phyloP scores from a whole-genome alignment of 2,113 vertebrate genomes.

The Taxidea taxus region DNA sequence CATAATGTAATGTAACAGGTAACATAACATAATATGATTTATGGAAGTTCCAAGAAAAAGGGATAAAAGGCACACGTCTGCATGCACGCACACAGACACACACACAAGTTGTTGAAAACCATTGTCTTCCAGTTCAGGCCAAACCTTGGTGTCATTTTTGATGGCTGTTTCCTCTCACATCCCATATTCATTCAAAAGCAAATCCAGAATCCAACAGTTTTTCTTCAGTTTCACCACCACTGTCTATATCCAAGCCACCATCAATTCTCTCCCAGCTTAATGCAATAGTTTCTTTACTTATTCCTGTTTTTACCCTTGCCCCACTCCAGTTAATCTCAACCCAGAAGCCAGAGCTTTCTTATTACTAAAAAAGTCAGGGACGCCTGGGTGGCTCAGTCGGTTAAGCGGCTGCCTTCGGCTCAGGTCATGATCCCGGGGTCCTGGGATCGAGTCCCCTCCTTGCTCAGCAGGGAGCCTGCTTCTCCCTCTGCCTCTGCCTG shows the following conservation, averaged over 20 bases:
- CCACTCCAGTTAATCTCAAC: background rate
- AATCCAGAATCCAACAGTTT: constrained; percentile 34
- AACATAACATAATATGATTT: background rate
- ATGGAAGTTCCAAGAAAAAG: background rate
- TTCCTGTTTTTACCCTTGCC: background rate
- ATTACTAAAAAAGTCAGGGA: constrained; percentile 18
- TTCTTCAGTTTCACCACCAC: background rate
- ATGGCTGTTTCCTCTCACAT: constrained; percentile 22
- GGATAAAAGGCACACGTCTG: background rate
- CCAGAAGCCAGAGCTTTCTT: background rate
- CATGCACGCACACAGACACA: background rate
- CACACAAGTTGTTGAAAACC: background rate
- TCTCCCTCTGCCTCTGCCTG: too few species aligned
- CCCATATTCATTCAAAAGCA: background rate
- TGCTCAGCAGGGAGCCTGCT: too few species aligned
- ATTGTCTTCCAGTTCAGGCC: constrained; percentile 4
- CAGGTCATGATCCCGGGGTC: too few species aligned
- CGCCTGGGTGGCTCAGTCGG: too few species aligned
- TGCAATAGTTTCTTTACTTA: background rate
- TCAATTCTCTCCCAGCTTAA: background rate
- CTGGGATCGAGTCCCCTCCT: too few species aligned
- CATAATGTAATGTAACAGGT: background rate
- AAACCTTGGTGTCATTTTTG: constrained; percentile 8
- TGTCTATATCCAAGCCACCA: background rate
- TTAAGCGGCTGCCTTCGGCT: too few species aligned